Evolutionary conservation across 2,888 invertebrate genomes (phyloP).

Genomic region (Chelonus formosanus): DNA sequence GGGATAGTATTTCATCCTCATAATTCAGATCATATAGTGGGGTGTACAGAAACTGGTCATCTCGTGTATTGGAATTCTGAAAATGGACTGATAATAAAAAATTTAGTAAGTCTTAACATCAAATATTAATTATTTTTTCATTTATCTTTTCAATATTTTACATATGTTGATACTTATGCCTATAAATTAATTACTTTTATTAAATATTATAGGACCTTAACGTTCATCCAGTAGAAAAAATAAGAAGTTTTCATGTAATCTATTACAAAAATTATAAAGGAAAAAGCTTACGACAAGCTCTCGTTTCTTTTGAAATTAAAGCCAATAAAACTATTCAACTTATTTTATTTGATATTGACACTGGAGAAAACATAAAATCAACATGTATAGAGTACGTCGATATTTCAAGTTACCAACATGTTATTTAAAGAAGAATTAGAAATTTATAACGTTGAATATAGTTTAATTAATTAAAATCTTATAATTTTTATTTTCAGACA

Average conservation of each 20-base stretch:
- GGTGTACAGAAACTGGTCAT: slow-evolving; percentile 69
- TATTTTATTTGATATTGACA: slow-evolving; percentile 51
- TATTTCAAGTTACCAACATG: slow-evolving; percentile 6
- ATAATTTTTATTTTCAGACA: slow-evolving; percentile 39
- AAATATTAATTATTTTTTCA: background rate
- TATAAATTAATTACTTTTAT: background rate
- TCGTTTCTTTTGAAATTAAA: slow-evolving; percentile 51
- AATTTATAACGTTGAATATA: too few species aligned
- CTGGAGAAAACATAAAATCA: slow-evolving; percentile 47
- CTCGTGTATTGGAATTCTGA: slow-evolving; percentile 70
- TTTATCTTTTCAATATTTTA: background rate
- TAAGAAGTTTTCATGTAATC: slow-evolving; percentile 58
- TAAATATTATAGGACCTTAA: slow-evolving; percentile 48
- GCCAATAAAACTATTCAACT: slow-evolving; percentile 42
- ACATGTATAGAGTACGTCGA: slow-evolving; percentile 41
- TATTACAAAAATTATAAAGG: slow-evolving; percentile 46
- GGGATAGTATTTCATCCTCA: slow-evolving; percentile 67
- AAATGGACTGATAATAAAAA: slow-evolving; percentile 66
- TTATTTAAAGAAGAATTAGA: background rate
- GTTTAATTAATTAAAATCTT: too few species aligned
- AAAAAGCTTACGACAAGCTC: slow-evolving; percentile 45
- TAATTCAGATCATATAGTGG: slow-evolving; percentile 65
- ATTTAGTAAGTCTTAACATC: slow-evolving; percentile 60
- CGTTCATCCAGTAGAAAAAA: slow-evolving; percentile 44
- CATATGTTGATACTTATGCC: background rate